Base-by-base conservation (phyloP, 2,113 vertebrate species). In the Dipodomys spectabilis region DNA sequence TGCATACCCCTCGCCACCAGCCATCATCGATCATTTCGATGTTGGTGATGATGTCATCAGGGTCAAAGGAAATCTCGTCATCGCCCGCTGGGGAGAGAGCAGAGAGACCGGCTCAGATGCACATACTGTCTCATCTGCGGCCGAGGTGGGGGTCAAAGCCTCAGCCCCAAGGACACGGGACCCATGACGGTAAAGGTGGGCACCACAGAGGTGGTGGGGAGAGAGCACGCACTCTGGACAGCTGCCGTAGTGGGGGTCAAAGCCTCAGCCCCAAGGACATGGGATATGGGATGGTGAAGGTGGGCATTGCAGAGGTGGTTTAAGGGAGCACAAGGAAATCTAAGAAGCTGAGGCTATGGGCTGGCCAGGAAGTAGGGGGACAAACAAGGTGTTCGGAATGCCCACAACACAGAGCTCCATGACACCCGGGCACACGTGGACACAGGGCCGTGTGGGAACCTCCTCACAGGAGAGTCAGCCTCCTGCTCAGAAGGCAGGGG, bases 21-120 rank as follows among this genome's bases (percentile, higher is more conserved):
- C 99, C 99, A 0, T 99, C 99, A 0, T 99, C 99, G 0, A 99
- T 99, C 99, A 99, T 99, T 97, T 99, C 99, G 0, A 99, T 99
- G 98, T 99, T 99, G 96, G 99, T 99, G 98, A 99, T 99, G 98
- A 99, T 98, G 98, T 99, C 99, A 0, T 99, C 99, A 0, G 99
- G 99, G 97, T 99, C 99, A 0, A 99, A 99, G 90, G 99, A 99
- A 90, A 99, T 99, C 97, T 99, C 99, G 0, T 99, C 99, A 0
- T 99, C 99, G 0, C 99, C 99, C 11, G 99, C 99, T 99, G 96
- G 94, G 96, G 7, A 91, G 75, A 95, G 77, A 0, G 64, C 30
- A 88, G 32, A 67, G 25, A 88, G 30, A 35, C 39, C 39, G 9
- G 9, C 1, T 13, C 25, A 60, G 22, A 23, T 1, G 15, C 4